phyloP scores from a whole-genome alignment of 1,140 invertebrate genomes.

The Cheumatopsyche charites region DNA sequence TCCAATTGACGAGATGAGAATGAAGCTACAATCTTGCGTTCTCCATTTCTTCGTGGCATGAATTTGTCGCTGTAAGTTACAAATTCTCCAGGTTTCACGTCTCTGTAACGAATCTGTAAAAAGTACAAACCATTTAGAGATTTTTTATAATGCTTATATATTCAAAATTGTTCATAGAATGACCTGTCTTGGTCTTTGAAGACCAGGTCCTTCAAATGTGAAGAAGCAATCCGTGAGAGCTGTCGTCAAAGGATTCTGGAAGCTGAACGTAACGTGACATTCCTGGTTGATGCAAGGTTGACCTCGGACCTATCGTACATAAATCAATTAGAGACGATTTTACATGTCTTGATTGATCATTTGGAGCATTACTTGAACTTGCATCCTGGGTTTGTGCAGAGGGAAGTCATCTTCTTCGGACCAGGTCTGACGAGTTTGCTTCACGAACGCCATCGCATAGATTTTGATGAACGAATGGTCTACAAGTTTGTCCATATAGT shows the following conservation, averaged over 20 bases:
- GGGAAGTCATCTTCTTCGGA: slow-evolving; percentile 73
- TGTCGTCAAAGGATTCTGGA: slow-evolving; percentile 70
- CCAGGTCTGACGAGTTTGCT: slow-evolving; percentile 73
- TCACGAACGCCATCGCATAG: slow-evolving; percentile 69
- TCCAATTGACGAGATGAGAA: slow-evolving; percentile 69
- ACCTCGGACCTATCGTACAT: slow-evolving; percentile 55
- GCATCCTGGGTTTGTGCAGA: slow-evolving; percentile 67
- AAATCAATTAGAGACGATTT: too few relatives aligned
- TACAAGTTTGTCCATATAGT: slow-evolving; percentile 72
- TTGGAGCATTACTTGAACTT: slow-evolving; percentile 56
- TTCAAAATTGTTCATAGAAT: neutral
- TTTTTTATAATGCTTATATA: neutral
- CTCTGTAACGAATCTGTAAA: slow-evolving; percentile 60
- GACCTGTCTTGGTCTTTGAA: slow-evolving; percentile 66
- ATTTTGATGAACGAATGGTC: slow-evolving; percentile 74
- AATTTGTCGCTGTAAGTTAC: slow-evolving; percentile 65
- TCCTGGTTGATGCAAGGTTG: slow-evolving; percentile 58
- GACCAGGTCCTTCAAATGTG: slow-evolving; percentile 71
- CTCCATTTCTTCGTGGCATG: slow-evolving; percentile 61
- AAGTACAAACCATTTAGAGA: slow-evolving; percentile 7
- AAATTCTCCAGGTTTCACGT: slow-evolving; percentile 65
- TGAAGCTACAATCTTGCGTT: slow-evolving; percentile 65
- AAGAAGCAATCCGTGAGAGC: slow-evolving; percentile 68
- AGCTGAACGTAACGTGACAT: slow-evolving; percentile 62
- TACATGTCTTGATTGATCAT: neutral